These are phyloP conservation scores for Pachliopta kotzebuea DNA, from an alignment of 2,888 invertebrate genomes.

Conservation along the genomic window DNA sequence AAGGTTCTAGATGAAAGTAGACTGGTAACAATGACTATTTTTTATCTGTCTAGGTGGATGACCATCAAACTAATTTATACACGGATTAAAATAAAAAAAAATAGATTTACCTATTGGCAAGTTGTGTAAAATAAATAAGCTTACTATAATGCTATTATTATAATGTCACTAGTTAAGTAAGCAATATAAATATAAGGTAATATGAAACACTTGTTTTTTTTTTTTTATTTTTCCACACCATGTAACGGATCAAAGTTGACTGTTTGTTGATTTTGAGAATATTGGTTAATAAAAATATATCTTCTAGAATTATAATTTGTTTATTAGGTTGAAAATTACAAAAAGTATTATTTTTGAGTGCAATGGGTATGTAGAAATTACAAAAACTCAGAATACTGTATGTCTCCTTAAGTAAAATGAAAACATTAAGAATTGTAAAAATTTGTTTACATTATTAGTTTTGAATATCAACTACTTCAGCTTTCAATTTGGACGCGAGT, in stretches of 20 bases:
- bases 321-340: background rate
- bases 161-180: constrained; percentile 81
- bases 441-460: constrained; percentile 37
- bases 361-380: background rate
- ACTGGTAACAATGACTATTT: constrained; percentile 73
- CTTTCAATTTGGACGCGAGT: constrained; percentile 90
- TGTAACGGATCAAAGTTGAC: background rate
- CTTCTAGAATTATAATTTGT: background rate
- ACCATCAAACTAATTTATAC: constrained; percentile 80
- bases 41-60: constrained; percentile 78
- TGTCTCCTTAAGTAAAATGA: background rate
- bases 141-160: constrained; percentile 79
- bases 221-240: constrained; percentile 40
- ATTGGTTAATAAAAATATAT: background rate
- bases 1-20: constrained; percentile 72
- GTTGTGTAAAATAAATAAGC: constrained; percentile 80
- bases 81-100: constrained; percentile 67
- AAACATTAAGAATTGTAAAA: background rate
- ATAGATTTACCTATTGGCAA: constrained; percentile 77
- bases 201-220: constrained; percentile 52
- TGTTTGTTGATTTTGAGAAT: background rate
- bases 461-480: constrained; percentile 87
- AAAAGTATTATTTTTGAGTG: background rate
- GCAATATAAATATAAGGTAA: constrained; percentile 80
- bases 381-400: background rate